Percentiles rank a stretch among this genome's conserved stretches.
These are phyloP conservation scores for Synergus umbraculus DNA, from an alignment of 2,888 invertebrate species.

Conservation along the genomic window DNA sequence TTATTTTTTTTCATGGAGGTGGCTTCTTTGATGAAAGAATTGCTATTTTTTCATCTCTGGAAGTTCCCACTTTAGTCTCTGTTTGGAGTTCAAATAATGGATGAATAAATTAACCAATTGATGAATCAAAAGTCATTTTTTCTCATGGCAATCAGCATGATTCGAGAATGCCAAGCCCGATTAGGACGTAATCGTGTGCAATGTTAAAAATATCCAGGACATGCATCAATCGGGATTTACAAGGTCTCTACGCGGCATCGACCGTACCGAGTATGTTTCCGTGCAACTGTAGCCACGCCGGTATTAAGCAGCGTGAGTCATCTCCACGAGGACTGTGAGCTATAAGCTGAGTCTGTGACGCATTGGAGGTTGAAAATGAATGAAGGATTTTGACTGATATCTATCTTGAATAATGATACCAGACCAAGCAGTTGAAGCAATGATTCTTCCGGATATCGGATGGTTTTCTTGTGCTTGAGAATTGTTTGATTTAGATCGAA, in stretches of 20 bases:
- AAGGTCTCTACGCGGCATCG: conserved; percentile 40
- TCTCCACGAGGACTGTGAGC: conserved; percentile 15
- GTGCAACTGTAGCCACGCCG: conserved; percentile 8
- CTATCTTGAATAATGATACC: not conserved
- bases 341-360: conserved; percentile 3
- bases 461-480: not conserved
- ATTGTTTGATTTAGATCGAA: not conserved
- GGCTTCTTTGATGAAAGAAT: not conserved
- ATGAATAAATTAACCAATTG: not conserved
- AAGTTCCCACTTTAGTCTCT: too few species aligned
- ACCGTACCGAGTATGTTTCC: conserved; percentile 34
- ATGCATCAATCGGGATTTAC: conserved; percentile 69
- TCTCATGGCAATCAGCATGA: conserved; percentile 9
- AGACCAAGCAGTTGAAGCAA: not conserved
- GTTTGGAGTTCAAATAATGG: not conserved
- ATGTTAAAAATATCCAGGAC: conserved; percentile 48
- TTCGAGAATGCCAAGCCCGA: conserved; percentile 5
- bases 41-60: not conserved
- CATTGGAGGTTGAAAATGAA: conserved; percentile 10
- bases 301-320: conserved; percentile 29
- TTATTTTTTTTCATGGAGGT: not conserved
- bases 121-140: not conserved
- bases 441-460: not conserved
- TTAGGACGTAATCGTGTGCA: conserved; percentile 28
- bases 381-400: conserved; percentile 26